A percentile compares a stretch with the other conserved stretches of the same genome.
Conservation (phyloP, 2,113 vertebrate genomes). For the Megaceryle maxima region DNA sequence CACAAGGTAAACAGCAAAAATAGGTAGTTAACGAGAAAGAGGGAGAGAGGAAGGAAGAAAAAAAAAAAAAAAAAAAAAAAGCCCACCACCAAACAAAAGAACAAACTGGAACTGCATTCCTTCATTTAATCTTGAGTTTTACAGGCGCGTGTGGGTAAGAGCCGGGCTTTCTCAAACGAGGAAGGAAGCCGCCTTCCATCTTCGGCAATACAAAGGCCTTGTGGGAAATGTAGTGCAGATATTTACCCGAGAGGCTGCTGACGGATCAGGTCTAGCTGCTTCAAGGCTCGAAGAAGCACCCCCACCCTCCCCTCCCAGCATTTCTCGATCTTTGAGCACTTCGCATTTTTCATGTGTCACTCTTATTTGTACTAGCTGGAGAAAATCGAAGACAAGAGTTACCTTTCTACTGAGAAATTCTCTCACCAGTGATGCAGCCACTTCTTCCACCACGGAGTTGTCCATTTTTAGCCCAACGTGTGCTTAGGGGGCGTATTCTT, state of each 20-base stretch:
- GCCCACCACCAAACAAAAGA: too few relatives aligned
- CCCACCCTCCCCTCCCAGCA: background rate
- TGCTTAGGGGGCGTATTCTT: background rate
- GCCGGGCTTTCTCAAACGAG: fast-evolving
- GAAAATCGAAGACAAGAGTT: background rate
- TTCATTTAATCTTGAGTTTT: background rate
- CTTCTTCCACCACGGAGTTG: conserved; percentile 80
- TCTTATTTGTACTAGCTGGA: background rate
- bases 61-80: background rate
- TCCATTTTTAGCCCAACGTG: conserved; percentile 68
- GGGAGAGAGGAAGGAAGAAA: too few relatives aligned
- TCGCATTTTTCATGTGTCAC: background rate
- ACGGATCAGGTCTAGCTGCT: fast-evolving
- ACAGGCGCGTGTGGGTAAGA: background rate
- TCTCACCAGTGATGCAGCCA: conserved; percentile 88
- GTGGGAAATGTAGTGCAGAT: conserved; percentile 68
- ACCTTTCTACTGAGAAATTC: conserved; percentile 94
- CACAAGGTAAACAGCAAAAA: background rate
- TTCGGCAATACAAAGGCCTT: background rate
- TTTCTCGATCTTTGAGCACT: background rate
- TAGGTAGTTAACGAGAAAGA: fast-evolving
- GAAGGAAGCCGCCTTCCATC: background rate
- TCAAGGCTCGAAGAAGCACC: background rate
- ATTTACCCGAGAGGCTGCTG: background rate
- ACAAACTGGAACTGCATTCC: background rate